These are phyloP conservation scores for Meloidogyne chitwoodi DNA, from an alignment of 1,140 invertebrate species.

Conservation along the genomic window DNA sequence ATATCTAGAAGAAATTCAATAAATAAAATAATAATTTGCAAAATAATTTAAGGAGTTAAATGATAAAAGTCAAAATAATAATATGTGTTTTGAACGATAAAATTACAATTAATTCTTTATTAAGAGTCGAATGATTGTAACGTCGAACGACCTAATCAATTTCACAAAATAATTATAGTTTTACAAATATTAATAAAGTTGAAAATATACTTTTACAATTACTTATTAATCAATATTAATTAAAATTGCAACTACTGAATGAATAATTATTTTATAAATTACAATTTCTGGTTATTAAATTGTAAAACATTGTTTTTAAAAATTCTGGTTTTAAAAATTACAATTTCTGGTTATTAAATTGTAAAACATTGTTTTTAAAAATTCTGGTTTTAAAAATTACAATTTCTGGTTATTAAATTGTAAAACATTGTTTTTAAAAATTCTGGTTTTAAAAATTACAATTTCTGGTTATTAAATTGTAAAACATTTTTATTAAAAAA, in stretches of 20 bases:
- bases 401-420: neutral
- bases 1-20: neutral
- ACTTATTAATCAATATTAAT: too few species aligned
- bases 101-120: neutral
- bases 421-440: neutral
- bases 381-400: neutral
- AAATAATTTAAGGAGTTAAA: neutral
- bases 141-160: neutral
- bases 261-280: too few species aligned
- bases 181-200: neutral
- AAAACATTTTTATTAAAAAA: neutral
- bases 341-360: neutral
- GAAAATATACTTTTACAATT: too few species aligned
- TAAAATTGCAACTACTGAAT: too few species aligned
- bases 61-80: neutral
- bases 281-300: neutral
- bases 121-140: neutral
- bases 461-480: neutral
- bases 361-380: neutral
- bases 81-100: neutral
- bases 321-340: neutral
- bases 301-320: too few species aligned
- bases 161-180: neutral
- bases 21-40: neutral
- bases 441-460: neutral